These are phyloP conservation scores for Philereme vetulata DNA, from an alignment of 2,888 invertebrate species.

Conservation along the genomic window DNA sequence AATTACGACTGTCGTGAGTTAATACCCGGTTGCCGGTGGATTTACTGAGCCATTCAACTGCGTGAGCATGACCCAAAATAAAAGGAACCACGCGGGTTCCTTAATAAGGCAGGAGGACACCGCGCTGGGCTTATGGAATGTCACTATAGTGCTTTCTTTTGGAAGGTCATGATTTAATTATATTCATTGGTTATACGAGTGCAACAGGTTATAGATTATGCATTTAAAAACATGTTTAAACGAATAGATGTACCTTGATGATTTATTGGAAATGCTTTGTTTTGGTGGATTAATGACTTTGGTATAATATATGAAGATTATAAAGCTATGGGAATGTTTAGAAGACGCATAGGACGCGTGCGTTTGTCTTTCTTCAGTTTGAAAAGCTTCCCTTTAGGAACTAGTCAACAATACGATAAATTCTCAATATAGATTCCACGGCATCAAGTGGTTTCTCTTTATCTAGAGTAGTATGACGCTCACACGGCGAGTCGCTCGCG, in stretches of 20 bases:
- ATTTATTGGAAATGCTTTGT: conserved; percentile 20
- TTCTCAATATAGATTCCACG: conserved; percentile 40
- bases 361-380: not conserved
- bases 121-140: conserved; percentile 21
- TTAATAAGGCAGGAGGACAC: conserved; percentile 27
- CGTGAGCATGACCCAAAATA: conserved; percentile 45
- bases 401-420: conserved; percentile 4
- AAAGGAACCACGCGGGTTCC: conserved; percentile 35
- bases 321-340: not conserved
- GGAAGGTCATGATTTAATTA: conserved; percentile 28
- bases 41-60: conserved; percentile 51
- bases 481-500: conserved; percentile 53
- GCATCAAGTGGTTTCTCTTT: conserved; percentile 44
- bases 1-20: conserved; percentile 35
- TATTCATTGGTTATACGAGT: conserved; percentile 20
- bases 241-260: conserved; percentile 8
- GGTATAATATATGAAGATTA: conserved; percentile 5
- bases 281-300: conserved; percentile 6
- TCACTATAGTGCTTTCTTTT: conserved; percentile 27
- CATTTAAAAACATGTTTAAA: conserved; percentile 5
- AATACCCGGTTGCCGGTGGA: conserved; percentile 47
- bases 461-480: conserved; percentile 65
- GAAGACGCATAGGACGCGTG: not conserved
- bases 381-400: not conserved
- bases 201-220: conserved; percentile 17